Evolutionary conservation across 2,888 invertebrate genomes (phyloP).

Genomic region (Salticus scenicus): DNA sequence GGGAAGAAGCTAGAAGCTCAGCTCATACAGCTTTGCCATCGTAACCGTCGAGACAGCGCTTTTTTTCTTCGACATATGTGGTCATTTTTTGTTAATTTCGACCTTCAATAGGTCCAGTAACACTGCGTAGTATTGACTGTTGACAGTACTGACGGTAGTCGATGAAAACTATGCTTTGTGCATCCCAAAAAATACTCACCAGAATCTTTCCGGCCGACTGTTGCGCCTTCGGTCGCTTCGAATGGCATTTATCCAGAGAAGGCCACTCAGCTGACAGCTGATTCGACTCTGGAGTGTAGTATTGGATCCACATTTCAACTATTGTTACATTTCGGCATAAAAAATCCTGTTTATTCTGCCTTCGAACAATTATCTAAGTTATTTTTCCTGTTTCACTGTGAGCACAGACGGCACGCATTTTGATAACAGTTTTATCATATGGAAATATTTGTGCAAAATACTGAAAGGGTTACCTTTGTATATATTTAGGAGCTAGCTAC

Average conservation of each 20-base stretch:
- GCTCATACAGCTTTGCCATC: slow-evolving; percentile 14
- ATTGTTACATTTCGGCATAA: slow-evolving; percentile 73
- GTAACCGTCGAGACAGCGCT: background rate
- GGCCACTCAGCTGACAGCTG: slow-evolving; percentile 53
- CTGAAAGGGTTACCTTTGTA: too few relatives aligned
- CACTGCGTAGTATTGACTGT: slow-evolving; percentile 13
- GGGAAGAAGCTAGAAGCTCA: background rate
- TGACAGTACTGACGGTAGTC: slow-evolving; percentile 57
- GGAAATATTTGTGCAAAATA: slow-evolving; percentile 14
- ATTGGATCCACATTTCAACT: slow-evolving; percentile 75
- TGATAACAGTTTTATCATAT: background rate
- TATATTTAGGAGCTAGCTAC: too few relatives aligned
- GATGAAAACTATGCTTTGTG: slow-evolving; percentile 49
- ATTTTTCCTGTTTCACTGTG: background rate
- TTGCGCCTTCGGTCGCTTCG: slow-evolving; percentile 1
- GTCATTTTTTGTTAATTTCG: slow-evolving; percentile 13
- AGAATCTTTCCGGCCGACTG: slow-evolving; percentile 58
- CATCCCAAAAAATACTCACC: slow-evolving; percentile 52
- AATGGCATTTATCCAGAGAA: background rate
- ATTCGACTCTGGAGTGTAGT: slow-evolving; percentile 74
- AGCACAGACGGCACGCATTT: slow-evolving; percentile 6
- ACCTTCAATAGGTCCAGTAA: slow-evolving; percentile 9
- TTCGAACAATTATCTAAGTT: background rate
- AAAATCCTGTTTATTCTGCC: background rate
- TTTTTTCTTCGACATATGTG: slow-evolving; percentile 11